A percentile compares a stretch with the other conserved stretches of the same genome.
Conservation (phyloP, 2,797 vertebrate species). For the Halcyon chelicuti region DNA sequence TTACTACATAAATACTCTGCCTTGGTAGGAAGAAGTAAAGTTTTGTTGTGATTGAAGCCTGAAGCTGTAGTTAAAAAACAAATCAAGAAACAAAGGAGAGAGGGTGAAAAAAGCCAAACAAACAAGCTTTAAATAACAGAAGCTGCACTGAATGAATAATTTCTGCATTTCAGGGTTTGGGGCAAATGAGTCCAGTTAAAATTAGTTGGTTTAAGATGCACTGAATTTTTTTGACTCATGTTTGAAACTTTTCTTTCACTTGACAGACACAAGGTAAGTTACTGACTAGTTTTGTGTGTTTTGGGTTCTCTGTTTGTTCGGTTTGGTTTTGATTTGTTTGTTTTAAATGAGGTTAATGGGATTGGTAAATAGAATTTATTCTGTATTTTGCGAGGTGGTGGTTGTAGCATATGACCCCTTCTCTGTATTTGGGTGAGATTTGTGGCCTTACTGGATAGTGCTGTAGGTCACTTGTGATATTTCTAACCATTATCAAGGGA, state of each 20-base stretch:
- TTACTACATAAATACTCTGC: neutral
- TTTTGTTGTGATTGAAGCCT: neutral
- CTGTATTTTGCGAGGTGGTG: neutral
- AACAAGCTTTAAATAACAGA: neutral
- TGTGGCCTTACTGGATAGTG: neutral
- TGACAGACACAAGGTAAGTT: neutral
- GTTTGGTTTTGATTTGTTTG: neutral
- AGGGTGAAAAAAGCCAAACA: neutral
- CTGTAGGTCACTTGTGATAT: neutral
- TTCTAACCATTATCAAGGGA: neutral
- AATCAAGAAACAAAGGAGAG: rapidly evolving
- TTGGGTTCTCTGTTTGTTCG: neutral
- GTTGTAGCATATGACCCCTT: neutral
- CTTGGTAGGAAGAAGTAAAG: neutral
- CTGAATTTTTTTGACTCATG: neutral
- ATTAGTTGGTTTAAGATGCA: neutral
- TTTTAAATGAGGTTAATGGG: neutral
- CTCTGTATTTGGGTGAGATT: neutral
- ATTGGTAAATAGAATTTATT: neutral
- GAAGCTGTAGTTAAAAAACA: neutral
- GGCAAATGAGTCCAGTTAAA: neutral
- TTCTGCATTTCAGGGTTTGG: neutral
- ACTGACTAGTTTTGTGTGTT: neutral
- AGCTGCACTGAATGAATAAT: neutral
- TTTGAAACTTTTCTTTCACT: neutral